phyloP scores from a whole-genome alignment of 30 jellyfish, hydroid and myxozoan species.

The Aurelia sp. region DNA sequence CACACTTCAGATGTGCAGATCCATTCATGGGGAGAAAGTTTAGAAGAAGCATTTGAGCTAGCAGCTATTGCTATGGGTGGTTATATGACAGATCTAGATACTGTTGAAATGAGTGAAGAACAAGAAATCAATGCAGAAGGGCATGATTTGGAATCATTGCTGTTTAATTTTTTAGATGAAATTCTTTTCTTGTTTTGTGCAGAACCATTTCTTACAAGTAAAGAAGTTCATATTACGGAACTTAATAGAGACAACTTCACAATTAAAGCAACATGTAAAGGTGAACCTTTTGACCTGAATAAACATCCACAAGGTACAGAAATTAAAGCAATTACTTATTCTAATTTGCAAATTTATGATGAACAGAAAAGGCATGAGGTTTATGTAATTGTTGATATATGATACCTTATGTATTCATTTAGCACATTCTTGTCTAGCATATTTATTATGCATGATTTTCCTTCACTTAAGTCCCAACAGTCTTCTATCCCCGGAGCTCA shows the following conservation, averaged over 20 bases:
- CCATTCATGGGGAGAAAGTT: constrained; percentile 93
- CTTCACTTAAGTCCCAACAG: no score
- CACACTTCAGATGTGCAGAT: constrained; percentile 99
- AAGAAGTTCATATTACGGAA: constrained; percentile 71
- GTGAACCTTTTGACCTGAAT: constrained; percentile 86
- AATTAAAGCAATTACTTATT: constrained; percentile 96
- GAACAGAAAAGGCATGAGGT: constrained; percentile 62
- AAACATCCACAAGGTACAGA: constrained; percentile 99
- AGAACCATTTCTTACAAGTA: constrained; percentile 86
- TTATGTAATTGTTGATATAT: constrained; percentile 94
- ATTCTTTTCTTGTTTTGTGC: constrained; percentile 83
- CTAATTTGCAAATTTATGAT: constrained; percentile 94
- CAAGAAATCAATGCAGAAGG: constrained; percentile 84
- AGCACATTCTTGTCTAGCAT: not conserved
- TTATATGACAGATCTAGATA: constrained; percentile 84
- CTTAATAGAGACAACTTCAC: constrained; percentile 72
- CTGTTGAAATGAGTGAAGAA: constrained; percentile 74
- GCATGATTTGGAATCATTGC: constrained; percentile 91
- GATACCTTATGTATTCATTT: not conserved
- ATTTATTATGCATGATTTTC: no score
- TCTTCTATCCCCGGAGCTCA: no score
- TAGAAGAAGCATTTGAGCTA: constrained; percentile 88
- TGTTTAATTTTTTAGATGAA: constrained; percentile 86
- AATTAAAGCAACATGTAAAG: constrained; percentile 83
- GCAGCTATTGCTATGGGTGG: constrained; percentile 91